These are phyloP conservation scores for Notarius quadriscutis DNA, from an alignment of 2,113 vertebrate genomes.

Conservation along the genomic window DNA sequence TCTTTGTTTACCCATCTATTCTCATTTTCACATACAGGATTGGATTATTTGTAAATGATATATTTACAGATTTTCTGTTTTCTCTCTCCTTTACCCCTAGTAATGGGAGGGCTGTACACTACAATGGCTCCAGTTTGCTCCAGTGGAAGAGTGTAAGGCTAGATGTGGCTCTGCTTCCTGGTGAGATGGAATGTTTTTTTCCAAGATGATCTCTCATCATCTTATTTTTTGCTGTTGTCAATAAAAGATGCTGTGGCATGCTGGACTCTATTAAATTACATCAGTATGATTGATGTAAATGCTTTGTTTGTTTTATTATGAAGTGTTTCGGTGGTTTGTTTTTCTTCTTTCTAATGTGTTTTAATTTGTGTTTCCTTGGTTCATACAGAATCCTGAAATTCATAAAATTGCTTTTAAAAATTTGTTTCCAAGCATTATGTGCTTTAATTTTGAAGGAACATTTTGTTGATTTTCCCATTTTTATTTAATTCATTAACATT, in stretches of 20 bases:
- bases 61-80: background rate
- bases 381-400: background rate
- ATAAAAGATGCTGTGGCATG: background rate
- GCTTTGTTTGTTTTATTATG: background rate
- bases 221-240: background rate
- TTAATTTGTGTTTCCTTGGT: background rate
- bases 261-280: background rate
- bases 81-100: conserved; percentile 65
- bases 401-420: background rate
- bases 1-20: conserved; percentile 25
- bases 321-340: background rate
- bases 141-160: conserved; percentile 98
- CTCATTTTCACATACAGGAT: conserved; percentile 37
- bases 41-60: background rate
- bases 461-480: background rate
- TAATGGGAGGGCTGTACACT: conserved; percentile 95
- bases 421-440: too few relatives aligned
- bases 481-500: background rate
- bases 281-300: background rate
- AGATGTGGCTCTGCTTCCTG: conserved; percentile 92
- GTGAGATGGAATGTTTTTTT: conserved; percentile 70
- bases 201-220: background rate
- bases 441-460: background rate
- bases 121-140: conserved; percentile 96
- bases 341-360: background rate